These are phyloP conservation scores for Pampus argenteus DNA, from an alignment of 2,797 vertebrate species.

Conservation along the genomic window DNA sequence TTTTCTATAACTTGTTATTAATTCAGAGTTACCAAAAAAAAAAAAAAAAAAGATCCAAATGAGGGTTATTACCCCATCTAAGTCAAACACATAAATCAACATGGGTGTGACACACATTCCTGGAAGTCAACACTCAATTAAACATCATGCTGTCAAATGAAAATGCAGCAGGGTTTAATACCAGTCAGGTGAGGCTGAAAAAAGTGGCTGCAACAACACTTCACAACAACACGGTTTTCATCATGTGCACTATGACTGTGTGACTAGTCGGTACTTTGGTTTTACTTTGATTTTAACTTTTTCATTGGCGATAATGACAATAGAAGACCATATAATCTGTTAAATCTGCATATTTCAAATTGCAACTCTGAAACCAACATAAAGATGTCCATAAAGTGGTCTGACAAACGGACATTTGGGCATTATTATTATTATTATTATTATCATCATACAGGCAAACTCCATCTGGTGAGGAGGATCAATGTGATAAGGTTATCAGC, in stretches of 20 bases:
- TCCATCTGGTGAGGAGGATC: no score
- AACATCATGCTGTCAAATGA: constrained; percentile 23
- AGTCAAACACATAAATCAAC: constrained; percentile 46
- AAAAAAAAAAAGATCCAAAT: no score
- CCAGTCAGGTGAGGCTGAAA: constrained; percentile 16
- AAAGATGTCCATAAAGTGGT: no score
- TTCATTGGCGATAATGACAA: no score
- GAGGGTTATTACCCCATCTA: neutral
- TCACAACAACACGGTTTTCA: constrained; percentile 3
- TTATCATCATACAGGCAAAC: no score
- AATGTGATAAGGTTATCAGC: no score
- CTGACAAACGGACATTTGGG: no score
- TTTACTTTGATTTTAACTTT: no score
- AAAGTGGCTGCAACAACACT: neutral
- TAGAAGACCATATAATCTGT: no score
- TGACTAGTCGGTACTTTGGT: neutral
- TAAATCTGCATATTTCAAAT: no score
- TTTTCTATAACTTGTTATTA: constrained; percentile 8
- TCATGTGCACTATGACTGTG: constrained; percentile 5
- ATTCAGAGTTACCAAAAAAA: constrained; percentile 6
- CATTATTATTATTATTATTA: no score
- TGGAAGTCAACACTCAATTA: constrained; percentile 5
- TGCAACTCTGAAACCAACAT: no score
- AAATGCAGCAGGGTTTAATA: constrained; percentile 13
- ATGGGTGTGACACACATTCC: constrained; percentile 29